These are phyloP conservation scores for Coptotermes formosanus DNA, from an alignment of 1,140 invertebrate species.

Conservation along the genomic window DNA sequence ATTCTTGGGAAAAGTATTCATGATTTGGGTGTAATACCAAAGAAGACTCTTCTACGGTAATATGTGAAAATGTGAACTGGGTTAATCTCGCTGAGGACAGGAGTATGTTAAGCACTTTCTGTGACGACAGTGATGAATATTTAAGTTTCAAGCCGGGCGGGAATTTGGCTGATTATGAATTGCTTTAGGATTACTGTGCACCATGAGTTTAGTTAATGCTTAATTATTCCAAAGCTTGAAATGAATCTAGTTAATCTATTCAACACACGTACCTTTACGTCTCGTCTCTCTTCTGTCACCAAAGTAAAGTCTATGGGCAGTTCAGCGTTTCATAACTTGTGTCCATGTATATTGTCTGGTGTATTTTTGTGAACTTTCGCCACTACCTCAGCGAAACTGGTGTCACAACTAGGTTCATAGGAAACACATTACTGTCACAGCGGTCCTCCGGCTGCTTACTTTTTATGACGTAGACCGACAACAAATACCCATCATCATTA, in stretches of 20 bases:
- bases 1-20: too few species aligned
- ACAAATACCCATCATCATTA: constrained; percentile 13
- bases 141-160: too few species aligned
- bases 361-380: not conserved
- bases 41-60: too few species aligned
- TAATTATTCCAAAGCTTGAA: not conserved
- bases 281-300: not conserved
- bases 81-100: too few species aligned
- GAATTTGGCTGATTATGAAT: too few species aligned
- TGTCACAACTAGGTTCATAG: not conserved
- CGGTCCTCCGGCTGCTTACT: not conserved
- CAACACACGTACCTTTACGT: not conserved
- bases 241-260: not conserved
- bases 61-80: too few species aligned
- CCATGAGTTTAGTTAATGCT: not conserved
- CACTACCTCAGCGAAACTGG: not conserved
- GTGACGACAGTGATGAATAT: too few species aligned
- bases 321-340: not conserved
- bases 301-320: not conserved
- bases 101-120: too few species aligned
- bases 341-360: not conserved
- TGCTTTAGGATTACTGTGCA: too few species aligned
- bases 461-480: not conserved
- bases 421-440: not conserved
- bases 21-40: too few species aligned